These are phyloP conservation scores for Campaea margaritaria DNA, from an alignment of 2,888 invertebrate genomes.

Conservation along the genomic window DNA sequence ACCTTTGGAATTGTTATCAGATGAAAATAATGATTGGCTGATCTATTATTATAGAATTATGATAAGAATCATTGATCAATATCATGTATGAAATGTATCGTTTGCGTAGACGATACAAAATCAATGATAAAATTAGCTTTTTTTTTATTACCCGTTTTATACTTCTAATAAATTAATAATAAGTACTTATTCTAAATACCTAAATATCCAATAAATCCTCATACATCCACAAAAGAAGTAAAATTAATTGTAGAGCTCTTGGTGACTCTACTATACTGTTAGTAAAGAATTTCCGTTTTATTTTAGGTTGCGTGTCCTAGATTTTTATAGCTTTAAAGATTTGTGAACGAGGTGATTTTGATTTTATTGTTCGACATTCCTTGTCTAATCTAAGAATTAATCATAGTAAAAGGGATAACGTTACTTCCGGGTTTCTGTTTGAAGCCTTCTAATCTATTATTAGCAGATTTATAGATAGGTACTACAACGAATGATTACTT, in stretches of 20 bases:
- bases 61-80: too few relatives aligned
- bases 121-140: neutral
- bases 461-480: neutral
- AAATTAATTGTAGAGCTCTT: neutral
- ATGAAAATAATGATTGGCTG: too few relatives aligned
- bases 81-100: neutral
- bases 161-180: too few relatives aligned
- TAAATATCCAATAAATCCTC: too few relatives aligned
- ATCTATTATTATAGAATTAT: too few relatives aligned
- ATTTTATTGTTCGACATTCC: slow-evolving; percentile 6
- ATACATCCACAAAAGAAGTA: neutral
- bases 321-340: slow-evolving; percentile 10
- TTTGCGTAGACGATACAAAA: neutral
- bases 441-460: too few relatives aligned
- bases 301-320: slow-evolving; percentile 32
- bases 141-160: too few relatives aligned
- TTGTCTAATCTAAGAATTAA: neutral
- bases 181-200: too few relatives aligned
- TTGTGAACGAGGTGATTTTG: slow-evolving; percentile 1
- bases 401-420: neutral
- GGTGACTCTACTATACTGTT: neutral
- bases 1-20: too few relatives aligned
- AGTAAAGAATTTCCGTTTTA: slow-evolving; percentile 10
- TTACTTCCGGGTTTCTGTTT: neutral
- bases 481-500: too few relatives aligned